A percentile compares a stretch with the other conserved stretches of the same genome.
Conservation (phyloP, 2,113 vertebrate species). For the Campylomormyrus numenius region DNA sequence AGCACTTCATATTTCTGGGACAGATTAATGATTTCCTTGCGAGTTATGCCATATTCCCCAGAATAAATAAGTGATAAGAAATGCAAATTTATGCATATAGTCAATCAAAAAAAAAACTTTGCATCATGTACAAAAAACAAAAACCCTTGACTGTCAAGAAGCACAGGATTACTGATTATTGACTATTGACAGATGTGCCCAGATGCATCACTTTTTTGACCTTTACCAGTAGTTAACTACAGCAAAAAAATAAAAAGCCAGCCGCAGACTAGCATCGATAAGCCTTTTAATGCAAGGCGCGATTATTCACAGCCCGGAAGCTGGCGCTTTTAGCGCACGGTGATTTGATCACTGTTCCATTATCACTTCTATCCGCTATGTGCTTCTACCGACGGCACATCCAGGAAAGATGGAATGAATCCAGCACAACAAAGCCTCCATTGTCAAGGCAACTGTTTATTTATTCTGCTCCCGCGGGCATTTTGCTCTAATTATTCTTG, state of each 20-base stretch:
- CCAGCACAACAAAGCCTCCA: background rate
- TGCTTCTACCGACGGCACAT: background rate
- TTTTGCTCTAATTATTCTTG: background rate
- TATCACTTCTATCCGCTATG: background rate
- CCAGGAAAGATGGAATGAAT: background rate
- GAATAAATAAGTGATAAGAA: background rate
- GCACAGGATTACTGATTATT: background rate
- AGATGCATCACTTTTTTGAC: background rate
- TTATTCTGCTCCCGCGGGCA: background rate
- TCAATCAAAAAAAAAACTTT: background rate
- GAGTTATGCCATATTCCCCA: background rate
- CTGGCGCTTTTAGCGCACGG: background rate
- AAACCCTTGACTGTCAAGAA: background rate
- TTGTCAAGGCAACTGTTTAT: constrained; percentile 9
- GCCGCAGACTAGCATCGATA: background rate
- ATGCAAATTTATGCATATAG: background rate
- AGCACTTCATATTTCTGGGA: background rate
- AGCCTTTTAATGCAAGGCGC: background rate
- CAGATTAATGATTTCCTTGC: background rate
- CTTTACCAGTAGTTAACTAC: background rate
- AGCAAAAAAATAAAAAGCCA: background rate
- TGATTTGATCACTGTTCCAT: background rate
- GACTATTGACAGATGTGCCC: background rate
- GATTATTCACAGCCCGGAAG: background rate
- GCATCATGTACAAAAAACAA: background rate